phyloP scores from a whole-genome alignment of 2,113 vertebrate species.

The Lophius piscatorius region DNA sequence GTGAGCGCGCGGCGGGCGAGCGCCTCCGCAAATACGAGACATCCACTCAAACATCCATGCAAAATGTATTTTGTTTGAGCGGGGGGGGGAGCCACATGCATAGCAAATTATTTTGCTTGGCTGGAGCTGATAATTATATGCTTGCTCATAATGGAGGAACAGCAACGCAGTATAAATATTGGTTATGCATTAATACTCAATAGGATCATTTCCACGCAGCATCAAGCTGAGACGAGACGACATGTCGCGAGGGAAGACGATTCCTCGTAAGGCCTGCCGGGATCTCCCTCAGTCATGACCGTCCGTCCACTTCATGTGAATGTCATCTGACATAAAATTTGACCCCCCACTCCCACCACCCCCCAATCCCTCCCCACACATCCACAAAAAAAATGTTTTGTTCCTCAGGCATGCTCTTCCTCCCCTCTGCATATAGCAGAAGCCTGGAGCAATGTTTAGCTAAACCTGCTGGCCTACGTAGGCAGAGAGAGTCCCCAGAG shows the following conservation, averaged over 20 bases:
- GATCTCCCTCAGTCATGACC: conserved; percentile 12
- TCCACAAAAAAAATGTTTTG: conserved; percentile 11
- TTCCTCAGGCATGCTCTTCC: conserved; percentile 56
- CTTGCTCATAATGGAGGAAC: conserved; percentile 48
- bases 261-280: conserved; percentile 30
- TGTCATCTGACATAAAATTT: conserved; percentile 36
- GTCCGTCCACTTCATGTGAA: conserved; percentile 27
- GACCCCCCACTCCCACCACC: conserved; percentile 48
- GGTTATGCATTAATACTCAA: conserved; percentile 63
- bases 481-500: conserved; percentile 87
- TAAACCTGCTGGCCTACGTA: conserved; percentile 83
- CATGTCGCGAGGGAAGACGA: conserved; percentile 14
- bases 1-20: not conserved
- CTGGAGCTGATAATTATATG: conserved; percentile 31
- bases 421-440: conserved; percentile 58
- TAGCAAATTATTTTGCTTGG: conserved; percentile 39
- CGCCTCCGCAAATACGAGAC: conserved; percentile 19
- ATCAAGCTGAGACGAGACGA: conserved; percentile 36
- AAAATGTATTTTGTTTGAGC: not conserved
- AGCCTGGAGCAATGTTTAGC: conserved; percentile 87
- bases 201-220: conserved; percentile 50
- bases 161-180: conserved; percentile 61
- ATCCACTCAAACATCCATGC: conserved; percentile 5
- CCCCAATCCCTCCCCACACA: not conserved
- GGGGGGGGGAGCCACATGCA: conserved; percentile 26